A percentile compares a stretch with the other conserved stretches of the same genome.
Evolutionary conservation across 2,797 vertebrate species (phyloP).

Genomic region (Xenentodon cancila): DNA sequence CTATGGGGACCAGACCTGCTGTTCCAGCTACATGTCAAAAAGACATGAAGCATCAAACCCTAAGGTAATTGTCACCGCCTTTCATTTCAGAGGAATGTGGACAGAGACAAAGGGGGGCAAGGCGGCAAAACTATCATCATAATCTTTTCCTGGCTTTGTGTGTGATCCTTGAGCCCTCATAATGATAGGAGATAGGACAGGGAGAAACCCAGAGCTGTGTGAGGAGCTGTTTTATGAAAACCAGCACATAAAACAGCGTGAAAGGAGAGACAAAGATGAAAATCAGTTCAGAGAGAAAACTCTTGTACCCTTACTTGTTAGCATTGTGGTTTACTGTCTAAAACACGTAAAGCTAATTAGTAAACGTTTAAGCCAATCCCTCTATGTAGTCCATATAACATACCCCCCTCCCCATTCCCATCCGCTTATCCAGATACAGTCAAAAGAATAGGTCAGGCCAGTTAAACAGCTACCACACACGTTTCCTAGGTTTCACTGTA

Average conservation of each 20-base stretch:
- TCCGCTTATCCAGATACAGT: background rate
- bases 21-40: slow-evolving; percentile 66
- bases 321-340: slow-evolving; percentile 9
- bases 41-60: slow-evolving; percentile 58
- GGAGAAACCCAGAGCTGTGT: slow-evolving; percentile 32
- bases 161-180: slow-evolving; percentile 69
- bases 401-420: background rate
- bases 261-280: background rate
- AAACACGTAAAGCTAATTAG: slow-evolving; percentile 18
- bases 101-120: slow-evolving; percentile 65
- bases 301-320: background rate
- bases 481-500: slow-evolving; percentile 31
- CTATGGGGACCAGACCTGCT: slow-evolving; percentile 55
- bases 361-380: slow-evolving; percentile 17
- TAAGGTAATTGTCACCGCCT: slow-evolving; percentile 67
- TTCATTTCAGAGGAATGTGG: slow-evolving; percentile 76
- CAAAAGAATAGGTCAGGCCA: slow-evolving; percentile 23
- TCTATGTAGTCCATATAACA: background rate
- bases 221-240: slow-evolving; percentile 20
- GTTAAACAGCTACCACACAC: slow-evolving; percentile 33
- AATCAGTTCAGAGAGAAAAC: slow-evolving; percentile 6
- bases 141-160: slow-evolving; percentile 72
- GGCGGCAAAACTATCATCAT: slow-evolving; percentile 73
- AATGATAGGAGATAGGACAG: slow-evolving; percentile 56
- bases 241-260: slow-evolving; percentile 6